Evolutionary conservation across 2,797 vertebrate genomes (phyloP).

Genomic region (Microhierax caerulescens): DNA sequence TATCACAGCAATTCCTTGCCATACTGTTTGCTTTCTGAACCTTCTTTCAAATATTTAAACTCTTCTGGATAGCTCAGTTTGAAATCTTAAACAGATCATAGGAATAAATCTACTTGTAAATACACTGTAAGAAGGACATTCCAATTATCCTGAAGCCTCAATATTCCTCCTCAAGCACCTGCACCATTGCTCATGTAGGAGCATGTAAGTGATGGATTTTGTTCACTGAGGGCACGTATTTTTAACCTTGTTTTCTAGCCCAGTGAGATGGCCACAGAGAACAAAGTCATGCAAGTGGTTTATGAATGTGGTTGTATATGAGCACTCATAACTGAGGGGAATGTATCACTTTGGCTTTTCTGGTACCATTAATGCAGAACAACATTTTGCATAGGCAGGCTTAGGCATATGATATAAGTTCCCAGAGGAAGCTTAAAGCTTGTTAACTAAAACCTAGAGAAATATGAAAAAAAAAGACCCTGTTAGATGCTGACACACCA

Average conservation of each 20-base stretch:
- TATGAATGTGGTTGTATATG: neutral
- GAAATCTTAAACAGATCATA: slow-evolving; percentile 24
- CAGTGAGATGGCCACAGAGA: neutral
- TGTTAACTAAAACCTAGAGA: neutral
- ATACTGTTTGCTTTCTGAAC: slow-evolving; percentile 14
- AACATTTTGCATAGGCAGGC: neutral
- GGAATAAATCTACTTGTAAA: neutral
- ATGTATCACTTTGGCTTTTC: neutral
- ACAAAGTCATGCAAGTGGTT: neutral
- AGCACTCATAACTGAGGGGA: neutral
- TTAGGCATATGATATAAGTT: neutral
- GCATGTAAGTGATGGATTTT: neutral
- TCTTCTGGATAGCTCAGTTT: neutral
- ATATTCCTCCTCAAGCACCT: neutral
- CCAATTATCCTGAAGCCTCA: neutral
- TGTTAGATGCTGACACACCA: neutral
- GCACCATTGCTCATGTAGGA: neutral
- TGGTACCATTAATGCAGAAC: neutral
- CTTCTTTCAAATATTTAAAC: slow-evolving; percentile 31
- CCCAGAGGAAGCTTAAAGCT: neutral
- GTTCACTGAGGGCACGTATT: neutral
- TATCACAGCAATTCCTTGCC: neutral
- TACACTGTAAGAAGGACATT: neutral
- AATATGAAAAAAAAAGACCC: neutral
- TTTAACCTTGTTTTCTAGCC: neutral